These are phyloP conservation scores for Pasiphila rectangulata DNA, from an alignment of 2,888 invertebrate genomes.

Conservation along the genomic window DNA sequence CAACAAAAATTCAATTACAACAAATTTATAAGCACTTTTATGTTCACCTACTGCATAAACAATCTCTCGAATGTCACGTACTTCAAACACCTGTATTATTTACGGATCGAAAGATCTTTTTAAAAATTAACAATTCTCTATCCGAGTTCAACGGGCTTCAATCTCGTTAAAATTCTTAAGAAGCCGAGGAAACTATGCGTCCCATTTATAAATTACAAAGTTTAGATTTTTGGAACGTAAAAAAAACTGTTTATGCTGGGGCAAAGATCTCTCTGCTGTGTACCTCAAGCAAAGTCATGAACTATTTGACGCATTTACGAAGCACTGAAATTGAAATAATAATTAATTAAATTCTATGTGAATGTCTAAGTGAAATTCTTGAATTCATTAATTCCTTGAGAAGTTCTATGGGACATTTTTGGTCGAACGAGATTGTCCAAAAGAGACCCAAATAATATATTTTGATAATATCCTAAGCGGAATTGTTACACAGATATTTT, in stretches of 20 bases:
- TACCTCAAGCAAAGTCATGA: neutral
- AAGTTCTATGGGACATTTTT: slow-evolving; percentile 20
- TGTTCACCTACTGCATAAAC: too few relatives aligned
- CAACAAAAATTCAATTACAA: slow-evolving; percentile 13
- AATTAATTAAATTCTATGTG: slow-evolving; percentile 19
- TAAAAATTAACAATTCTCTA: neutral
- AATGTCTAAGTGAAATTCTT: slow-evolving; percentile 4
- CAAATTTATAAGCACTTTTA: neutral
- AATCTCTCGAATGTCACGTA: too few relatives aligned
- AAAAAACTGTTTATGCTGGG: too few relatives aligned
- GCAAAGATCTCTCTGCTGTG: too few relatives aligned
- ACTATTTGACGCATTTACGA: slow-evolving; percentile 4
- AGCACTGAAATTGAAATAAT: slow-evolving; percentile 10
- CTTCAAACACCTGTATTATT: neutral
- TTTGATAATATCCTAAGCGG: slow-evolving; percentile 12
- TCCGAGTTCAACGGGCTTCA: neutral
- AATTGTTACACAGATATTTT: slow-evolving; percentile 9
- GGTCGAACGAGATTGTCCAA: slow-evolving; percentile 18
- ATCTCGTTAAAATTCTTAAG: slow-evolving; percentile 7
- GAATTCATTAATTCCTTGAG: slow-evolving; percentile 22
- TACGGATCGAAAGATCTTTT: neutral
- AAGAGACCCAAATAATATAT: slow-evolving; percentile 9
- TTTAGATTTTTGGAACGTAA: neutral
- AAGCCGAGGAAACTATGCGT: slow-evolving; percentile 8
- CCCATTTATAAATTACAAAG: neutral